Base-by-base conservation (phyloP, 2,113 vertebrate species). In the Azemiops feae region DNA sequence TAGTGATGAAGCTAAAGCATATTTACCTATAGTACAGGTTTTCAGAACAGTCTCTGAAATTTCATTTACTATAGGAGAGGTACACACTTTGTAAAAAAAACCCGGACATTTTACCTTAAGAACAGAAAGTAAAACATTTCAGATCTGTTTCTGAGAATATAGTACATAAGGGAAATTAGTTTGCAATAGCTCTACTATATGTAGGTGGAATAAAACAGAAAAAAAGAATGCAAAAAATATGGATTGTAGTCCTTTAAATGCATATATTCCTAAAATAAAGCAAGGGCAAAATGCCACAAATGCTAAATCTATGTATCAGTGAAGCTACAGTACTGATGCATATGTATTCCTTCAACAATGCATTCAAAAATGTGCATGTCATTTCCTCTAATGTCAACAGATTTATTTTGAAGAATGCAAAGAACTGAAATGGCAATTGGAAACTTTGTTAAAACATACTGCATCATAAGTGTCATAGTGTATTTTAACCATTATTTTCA, bases 1-100 rank as follows among this genome's bases (percentile, higher is more conserved):
- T 93, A 12, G 89, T 95, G 69, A 85, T 89, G 52, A 64, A 50
- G 27, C 95, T 96, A 95, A 96, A 96, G 95, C 93, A 94, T 94
- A 85, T 85, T 93, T 94, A 93, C n/a, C 43, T 93, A 52, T 57
- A 94, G 87, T 91, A 93, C 87, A 93, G 39, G 89, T 52, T 85
- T 58, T 91, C 92, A 58, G 43, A 87, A 93, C 64, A 95, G 69
- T 89, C 91, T 91, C 55, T 90, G 86, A 91, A 95, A 85, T 92
- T 90, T 94, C 91, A 18, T 57, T 27, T 95, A 94, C 20, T 0
- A 3, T 3, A 54, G 39, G 10, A 43, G 9, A 81, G 27, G 43
- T 89, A 92, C 45, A 74, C 90, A 81, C 74, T 93, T 93, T 94
- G 94, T 93, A 96, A 93, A 94, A 69, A 69, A 87, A 91, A 47